Base-by-base conservation (phyloP, 2,797 vertebrate species). In the Coregonus ussuriensis region DNA sequence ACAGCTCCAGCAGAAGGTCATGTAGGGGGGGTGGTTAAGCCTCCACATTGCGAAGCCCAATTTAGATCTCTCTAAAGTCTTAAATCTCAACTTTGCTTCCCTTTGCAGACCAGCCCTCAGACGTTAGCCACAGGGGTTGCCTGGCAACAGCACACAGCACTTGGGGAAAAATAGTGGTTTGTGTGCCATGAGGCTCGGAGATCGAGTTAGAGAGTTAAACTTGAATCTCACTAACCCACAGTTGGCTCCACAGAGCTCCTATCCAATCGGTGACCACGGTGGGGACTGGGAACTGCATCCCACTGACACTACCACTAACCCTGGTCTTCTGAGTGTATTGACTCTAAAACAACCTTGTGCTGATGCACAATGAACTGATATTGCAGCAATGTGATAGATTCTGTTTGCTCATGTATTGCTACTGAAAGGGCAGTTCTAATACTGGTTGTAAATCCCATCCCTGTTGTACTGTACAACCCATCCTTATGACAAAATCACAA, bases 61-160 rank as follows among this genome's bases (percentile, higher is more conserved):
- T 59, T 59, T 77, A 66, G 31, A 62, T 31, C 11, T 66, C 70
- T 35, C 56, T 65, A 77, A 77, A 68, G 66, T 56, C 51, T 11
- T 66, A 68, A 78, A 75, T 52, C 31, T 75, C 76, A 52, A 86
- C 75, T 82, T 76, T 75, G 15, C 56, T 18, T 21, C 47, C 62
- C 73, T 72, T 79, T 72, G 35, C n/a, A 59, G 65, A 75, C 68
- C 74, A 77, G 53, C 65, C 77, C 31, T 69, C 62, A 35, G 67
- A 81, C 77, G 63, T 54, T 79, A 67, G 66, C 72, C 70, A 25
- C 66, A 33, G 62, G 13, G 67, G 87, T 88, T 88, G 79, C 87
- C 56, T 85, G 77, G 87, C 79, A 88, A 88, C 86, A 84, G 82
- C 84, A 83, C 80, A 80, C 62, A 71, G 79, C 79, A 79, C 75